Conservation (phyloP, 1,140 invertebrate species). For the Homalodisca vitripennis region DNA sequence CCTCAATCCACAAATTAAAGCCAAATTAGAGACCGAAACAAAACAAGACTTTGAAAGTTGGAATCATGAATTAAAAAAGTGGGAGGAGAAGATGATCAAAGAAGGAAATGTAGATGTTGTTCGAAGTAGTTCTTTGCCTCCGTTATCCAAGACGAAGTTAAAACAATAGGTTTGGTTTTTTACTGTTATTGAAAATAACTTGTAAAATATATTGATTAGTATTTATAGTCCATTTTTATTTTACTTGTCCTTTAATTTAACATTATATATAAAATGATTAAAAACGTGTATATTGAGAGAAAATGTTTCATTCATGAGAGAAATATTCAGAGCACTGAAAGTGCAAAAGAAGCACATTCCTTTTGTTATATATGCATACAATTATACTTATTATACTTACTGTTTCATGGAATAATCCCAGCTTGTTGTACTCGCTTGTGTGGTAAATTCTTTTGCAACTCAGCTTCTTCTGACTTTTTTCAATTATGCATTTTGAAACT, state of each 20-base stretch:
- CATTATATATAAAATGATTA: neutral
- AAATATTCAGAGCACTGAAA: neutral
- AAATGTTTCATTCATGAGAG: neutral
- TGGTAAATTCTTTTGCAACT: too few species aligned
- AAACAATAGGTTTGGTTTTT: constrained; percentile 8
- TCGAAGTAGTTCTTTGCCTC: neutral
- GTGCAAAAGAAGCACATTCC: neutral
- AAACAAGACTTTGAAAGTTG: neutral
- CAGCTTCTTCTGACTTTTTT: too few species aligned
- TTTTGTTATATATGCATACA: too few species aligned
- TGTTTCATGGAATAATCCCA: too few species aligned
- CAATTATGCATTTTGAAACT: too few species aligned
- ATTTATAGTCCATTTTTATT: neutral
- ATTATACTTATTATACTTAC: too few species aligned
- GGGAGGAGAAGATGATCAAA: constrained; percentile 18
- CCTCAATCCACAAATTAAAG: neutral
- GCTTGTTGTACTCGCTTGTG: too few species aligned
- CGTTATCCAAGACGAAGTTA: neutral
- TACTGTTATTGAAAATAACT: neutral
- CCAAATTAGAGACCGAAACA: neutral
- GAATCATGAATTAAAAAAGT: neutral
- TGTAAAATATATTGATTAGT: neutral
- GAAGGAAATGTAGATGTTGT: constrained; percentile 5
- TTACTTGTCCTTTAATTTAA: neutral
- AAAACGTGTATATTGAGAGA: neutral